Percentiles rank a stretch among this genome's conserved stretches.
phyloP scores from a whole-genome alignment of 2,797 vertebrate species.

The Schizothorax lantsangensis region DNA sequence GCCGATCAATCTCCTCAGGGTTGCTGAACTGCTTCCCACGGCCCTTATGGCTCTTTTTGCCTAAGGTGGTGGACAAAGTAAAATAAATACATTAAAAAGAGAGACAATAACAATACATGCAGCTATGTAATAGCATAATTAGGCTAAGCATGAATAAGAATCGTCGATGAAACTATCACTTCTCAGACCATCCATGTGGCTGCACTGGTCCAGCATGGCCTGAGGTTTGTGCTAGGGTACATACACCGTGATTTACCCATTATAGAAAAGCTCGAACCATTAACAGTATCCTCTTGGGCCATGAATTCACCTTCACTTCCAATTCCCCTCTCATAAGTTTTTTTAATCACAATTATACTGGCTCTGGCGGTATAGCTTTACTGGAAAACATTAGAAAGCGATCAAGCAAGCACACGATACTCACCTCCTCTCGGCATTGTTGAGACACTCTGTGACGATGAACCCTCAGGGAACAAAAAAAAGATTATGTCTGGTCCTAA shows the following conservation, averaged over 20 bases:
- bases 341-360: not conserved
- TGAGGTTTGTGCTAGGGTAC: not conserved
- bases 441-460: conserved; percentile 5
- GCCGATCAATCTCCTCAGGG: conserved; percentile 83
- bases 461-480: not conserved
- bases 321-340: no score
- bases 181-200: conserved; percentile 13
- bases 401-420: conserved; percentile 52
- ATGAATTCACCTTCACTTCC: not conserved
- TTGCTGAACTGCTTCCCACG: conserved; percentile 85
- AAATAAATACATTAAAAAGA: not conserved
- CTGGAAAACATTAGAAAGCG: not conserved
- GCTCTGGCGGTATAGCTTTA: not conserved
- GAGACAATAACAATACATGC: not conserved
- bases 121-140: not conserved
- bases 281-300: not conserved
- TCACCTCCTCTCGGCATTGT: conserved; percentile 83
- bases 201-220: conserved; percentile 19
- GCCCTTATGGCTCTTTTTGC: conserved; percentile 83
- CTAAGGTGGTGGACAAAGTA: conserved; percentile 60
- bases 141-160: not conserved
- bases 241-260: not conserved
- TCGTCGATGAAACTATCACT: not conserved
- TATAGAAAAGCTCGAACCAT: not conserved
- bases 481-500: not conserved